phyloP scores from a whole-genome alignment of 2,797 vertebrate genomes.

The Oreochromis grahami region DNA sequence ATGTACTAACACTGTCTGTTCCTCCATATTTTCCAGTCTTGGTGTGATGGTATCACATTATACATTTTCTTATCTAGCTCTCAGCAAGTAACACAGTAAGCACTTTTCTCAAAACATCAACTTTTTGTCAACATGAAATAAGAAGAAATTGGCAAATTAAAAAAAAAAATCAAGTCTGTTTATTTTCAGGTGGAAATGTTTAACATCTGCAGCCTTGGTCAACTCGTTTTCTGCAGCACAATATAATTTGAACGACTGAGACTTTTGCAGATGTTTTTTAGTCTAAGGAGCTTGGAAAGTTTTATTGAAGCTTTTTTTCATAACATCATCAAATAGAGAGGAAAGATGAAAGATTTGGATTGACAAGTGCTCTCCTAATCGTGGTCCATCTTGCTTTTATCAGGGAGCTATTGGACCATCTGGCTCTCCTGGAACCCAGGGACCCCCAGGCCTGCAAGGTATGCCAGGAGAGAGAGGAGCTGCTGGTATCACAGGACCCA shows the following conservation, averaged over 20 bases:
- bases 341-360: background rate
- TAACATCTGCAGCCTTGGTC: background rate
- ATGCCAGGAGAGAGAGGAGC: constrained; percentile 97
- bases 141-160: fast-evolving
- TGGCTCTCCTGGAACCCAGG: constrained; percentile 84
- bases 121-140: background rate
- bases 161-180: background rate
- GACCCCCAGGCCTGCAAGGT: constrained; percentile 92
- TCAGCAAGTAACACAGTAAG: background rate
- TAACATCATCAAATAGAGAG: background rate
- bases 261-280: background rate
- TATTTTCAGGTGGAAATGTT: background rate
- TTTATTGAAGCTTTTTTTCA: background rate
- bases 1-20: background rate
- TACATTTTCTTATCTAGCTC: background rate
- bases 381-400: background rate
- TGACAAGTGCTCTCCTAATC: background rate
- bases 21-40: background rate
- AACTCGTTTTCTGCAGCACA: background rate
- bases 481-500: constrained; percentile 88
- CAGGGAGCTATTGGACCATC: constrained; percentile 89
- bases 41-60: background rate
- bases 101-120: background rate
- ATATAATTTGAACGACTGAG: background rate
- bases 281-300: background rate